These are phyloP conservation scores for Cyprinodon diabolis DNA, from an alignment of 2,797 vertebrate species.

Conservation along the genomic window DNA sequence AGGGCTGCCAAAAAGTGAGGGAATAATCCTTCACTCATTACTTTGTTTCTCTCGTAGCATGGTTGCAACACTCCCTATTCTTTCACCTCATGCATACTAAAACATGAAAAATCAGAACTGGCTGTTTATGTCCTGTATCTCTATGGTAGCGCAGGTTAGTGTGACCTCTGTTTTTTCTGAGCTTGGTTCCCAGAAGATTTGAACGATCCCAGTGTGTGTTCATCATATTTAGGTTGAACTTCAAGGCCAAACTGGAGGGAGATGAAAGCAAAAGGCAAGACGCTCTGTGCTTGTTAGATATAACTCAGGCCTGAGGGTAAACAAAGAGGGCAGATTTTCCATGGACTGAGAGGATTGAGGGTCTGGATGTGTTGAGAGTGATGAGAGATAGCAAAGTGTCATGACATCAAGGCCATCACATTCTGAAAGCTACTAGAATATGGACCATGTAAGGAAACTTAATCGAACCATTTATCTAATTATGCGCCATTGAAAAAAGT, in stretches of 20 bases:
- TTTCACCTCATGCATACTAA: conserved; percentile 62
- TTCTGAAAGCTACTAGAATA: conserved; percentile 1
- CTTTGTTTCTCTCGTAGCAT: conserved; percentile 48
- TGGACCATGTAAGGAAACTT: background rate
- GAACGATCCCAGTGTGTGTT: conserved; percentile 14
- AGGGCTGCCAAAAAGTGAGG: conserved; percentile 59
- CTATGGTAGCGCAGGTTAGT: conserved; percentile 42
- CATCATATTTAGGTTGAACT: conserved; percentile 56
- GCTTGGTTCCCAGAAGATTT: conserved; percentile 38
- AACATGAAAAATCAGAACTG: conserved; percentile 26
- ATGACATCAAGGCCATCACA: conserved; percentile 26
- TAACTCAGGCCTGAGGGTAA: conserved; percentile 56
- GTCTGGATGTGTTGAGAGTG: conserved; percentile 36
- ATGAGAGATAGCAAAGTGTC: conserved; percentile 43
- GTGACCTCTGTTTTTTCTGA: conserved; percentile 52
- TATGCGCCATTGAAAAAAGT: background rate
- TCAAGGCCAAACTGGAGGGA: conserved; percentile 66
- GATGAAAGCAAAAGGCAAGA: conserved; percentile 61
- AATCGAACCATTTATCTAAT: conserved; percentile 23
- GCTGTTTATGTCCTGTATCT: conserved; percentile 51
- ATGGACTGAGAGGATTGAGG: conserved; percentile 43
- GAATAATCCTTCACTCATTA: conserved; percentile 65
- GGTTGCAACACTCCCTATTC: conserved; percentile 28
- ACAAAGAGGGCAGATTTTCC: conserved; percentile 59
- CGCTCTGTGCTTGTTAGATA: conserved; percentile 59